Base-by-base conservation (phyloP, 2,113 vertebrate species). In the Anguilla japonica region DNA sequence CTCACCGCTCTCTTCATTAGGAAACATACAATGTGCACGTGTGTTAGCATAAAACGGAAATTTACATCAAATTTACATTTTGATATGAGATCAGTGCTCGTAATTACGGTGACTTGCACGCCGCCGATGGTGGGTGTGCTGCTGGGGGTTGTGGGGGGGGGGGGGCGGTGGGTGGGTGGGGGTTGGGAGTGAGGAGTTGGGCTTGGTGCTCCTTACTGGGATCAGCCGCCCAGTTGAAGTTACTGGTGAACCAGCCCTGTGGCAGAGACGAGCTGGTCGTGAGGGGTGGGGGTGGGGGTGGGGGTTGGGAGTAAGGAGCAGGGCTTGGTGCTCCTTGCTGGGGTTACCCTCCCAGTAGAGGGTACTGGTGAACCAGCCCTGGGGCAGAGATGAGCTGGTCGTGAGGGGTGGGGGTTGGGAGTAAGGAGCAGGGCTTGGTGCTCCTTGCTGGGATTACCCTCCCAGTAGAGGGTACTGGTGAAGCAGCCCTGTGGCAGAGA, bases 401-500 rank as follows among this genome's bases (percentile, higher is more conserved):
- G 80, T 57, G 11, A 5, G 43, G 43, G 8, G 43, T 8, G 43
- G 43, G 57, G 57, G 5, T 15, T 14, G n/a, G n/a, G n/a, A n/a
- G n/a, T n/a, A n/a, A 60, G 5, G 4, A 2, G 57, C 57, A 60
- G 57, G 57, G 5, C 2, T 14, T 14, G 14, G 13, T 15, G n/a
- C n/a, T n/a, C n/a, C n/a, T 57, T 53, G 20, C 86, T 63, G 29
- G 56, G 67, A 87, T 84, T 71, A 50, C 43, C 29, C 40, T 20
- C 41, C 86, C 39, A 40, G 34, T 41, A 7, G 83, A 75, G 22
- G 34, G 82, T n/a, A n/a, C n/a, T n/a, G n/a, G n/a, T n/a, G n/a
- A 86, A 67, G 87, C 79, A 89, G 87, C 4, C 34, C 34, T 34
- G 34, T 34, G 34, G 34, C 34, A 34, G 60, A 60, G 81, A 79